Evolutionary conservation across 1,140 invertebrate genomes (phyloP), one percentile per base, ranked within the genome.

Genomic region (Orchesella cincta): DNA sequence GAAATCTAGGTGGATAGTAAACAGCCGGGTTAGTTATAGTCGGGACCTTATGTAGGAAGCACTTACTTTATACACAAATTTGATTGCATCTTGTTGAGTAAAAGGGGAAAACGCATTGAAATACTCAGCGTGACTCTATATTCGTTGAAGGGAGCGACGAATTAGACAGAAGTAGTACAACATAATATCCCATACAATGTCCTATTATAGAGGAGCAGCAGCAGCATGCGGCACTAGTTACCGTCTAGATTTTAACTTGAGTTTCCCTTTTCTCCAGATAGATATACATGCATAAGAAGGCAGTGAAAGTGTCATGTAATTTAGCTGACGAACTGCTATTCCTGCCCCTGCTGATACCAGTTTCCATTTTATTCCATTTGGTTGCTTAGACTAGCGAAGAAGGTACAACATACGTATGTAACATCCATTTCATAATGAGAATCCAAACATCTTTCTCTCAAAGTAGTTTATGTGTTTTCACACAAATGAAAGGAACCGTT

Each of bases 381-480:
- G 20, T 57, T 57, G 8, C 52, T n/a, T 18, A 57, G 23, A 57
- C 3, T 8, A 57, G 52, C 18, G 23, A 57, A 57, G 52, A 18
- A 18, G 23, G 3, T n/a, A 23, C 23, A 57, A 57, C 52, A 57
- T 18, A 14, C 52, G n/a, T n/a, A n/a, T n/a, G n/a, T n/a, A 57
- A n/a, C 39, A 46, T 57, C 52, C 52, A 57, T 57, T 57, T 57
- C 52, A 57, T 57, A 57, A 57, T 57, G 52, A 57, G 52, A 57
- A 57, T 57, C 52, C 52, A 57, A 57, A 57, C 52, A 57, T 14
- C n/a, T 26, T 14, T 57, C 52, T n/a, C 52, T n/a, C 14, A 57
- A n/a, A n/a, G n/a, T n/a, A n/a, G n/a, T n/a, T n/a, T 20, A 46
- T 26, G 23, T 57, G 23, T 18, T 57, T 57, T 57, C 23, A n/a